Percentiles rank a stretch among this genome's conserved stretches.
Conservation (phyloP, 2,113 vertebrate species). For the Oryctolagus cuniculus region DNA sequence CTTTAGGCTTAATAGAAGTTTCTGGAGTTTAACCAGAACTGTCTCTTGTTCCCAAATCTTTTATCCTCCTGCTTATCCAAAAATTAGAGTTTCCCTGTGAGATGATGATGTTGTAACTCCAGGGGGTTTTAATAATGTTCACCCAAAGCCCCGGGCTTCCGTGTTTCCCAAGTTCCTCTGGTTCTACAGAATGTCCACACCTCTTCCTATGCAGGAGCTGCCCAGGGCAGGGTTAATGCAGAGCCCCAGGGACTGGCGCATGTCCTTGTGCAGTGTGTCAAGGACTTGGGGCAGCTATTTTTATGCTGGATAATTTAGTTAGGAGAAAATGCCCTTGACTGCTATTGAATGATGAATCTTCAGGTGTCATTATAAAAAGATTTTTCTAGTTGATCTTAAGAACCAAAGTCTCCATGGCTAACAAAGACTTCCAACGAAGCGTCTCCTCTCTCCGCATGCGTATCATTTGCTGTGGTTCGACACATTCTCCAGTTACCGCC, state of each 20-base stretch:
- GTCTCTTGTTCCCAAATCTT: not conserved
- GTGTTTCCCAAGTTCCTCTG: not conserved
- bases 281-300: constrained; percentile 50
- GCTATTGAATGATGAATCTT: constrained; percentile 55
- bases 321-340: constrained; percentile 55
- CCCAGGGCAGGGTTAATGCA: not conserved
- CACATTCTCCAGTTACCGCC: not conserved
- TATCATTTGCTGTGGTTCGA: not conserved
- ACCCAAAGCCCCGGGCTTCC: no score
- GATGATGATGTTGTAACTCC: not conserved
- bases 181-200: not conserved
- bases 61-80: not conserved
- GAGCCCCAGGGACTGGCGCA: accelerated
- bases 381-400: constrained; percentile 18
- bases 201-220: not conserved
- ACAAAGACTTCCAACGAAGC: not conserved
- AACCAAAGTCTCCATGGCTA: not conserved
- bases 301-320: constrained; percentile 67
- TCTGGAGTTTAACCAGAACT: not conserved
- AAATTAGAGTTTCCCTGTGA: not conserved
- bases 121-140: not conserved
- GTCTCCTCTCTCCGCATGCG: not conserved
- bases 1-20: not conserved
- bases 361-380: constrained; percentile 64
- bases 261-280: not conserved